Base-by-base conservation (phyloP, 2,797 vertebrate genomes). In the Crenichthys baileyi region DNA sequence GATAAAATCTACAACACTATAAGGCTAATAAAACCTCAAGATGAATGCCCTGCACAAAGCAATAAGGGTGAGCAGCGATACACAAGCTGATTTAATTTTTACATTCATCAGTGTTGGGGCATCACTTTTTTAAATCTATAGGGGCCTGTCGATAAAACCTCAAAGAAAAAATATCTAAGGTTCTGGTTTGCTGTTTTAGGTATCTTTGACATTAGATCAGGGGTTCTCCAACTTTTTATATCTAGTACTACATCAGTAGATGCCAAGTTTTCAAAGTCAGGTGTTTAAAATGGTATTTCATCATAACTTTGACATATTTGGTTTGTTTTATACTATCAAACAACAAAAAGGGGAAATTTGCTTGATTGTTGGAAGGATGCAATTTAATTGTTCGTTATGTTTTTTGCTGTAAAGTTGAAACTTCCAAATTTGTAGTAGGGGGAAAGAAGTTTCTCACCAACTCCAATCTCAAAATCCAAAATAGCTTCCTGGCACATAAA, bases 1-100 rank as follows among this genome's bases (percentile, higher is more conserved):
- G 90, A 68, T 16, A 91, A 90, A n/a, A 88, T 93, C 63, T 98
- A 96, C 82, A 99, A 98, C 94, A 99, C 97, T 0, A 95, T 98
- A 22, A 94, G 97, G 3, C 95, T 99, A 70, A 97, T 99, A 88
- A 95, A 96, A 1, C 97, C 98, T 0, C 94, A 90, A n/a, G 92
- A 95, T 7, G 96, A 96, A 18, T 97, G 95, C 79, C 87, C 91
- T 13, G 85, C 92, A 11, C 90, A 83, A 39, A 87, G 81, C 51
- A 71, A 81, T 60, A 76, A 81, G 90, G 95, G 95, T 96, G 87
- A 90, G 89, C 67, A n/a, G 24, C 15, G 7, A 75, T 36, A 72
- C 5, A 6, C 6, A 11, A 5, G 8, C 63, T 20, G 24, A 29
- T 29, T 46, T 48, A 5, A 22, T 71, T 16, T 1, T 20, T 65